Conservation (phyloP, 2,888 invertebrate species). For the Celastrina argiolus region DNA sequence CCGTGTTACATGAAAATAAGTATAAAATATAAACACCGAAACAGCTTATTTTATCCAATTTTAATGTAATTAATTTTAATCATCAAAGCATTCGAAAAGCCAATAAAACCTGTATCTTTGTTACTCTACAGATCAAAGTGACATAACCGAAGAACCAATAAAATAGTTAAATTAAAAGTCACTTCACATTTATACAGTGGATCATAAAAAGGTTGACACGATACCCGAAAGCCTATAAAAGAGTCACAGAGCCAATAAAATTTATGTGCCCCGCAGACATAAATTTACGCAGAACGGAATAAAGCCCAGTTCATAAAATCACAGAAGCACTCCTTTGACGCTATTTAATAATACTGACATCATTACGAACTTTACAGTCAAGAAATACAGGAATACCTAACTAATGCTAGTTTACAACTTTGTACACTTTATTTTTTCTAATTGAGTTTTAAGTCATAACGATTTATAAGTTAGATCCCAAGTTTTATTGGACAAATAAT, state of each 20-base stretch:
- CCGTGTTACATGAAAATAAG: no score
- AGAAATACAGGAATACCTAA: neutral
- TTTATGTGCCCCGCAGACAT: slow-evolving; percentile 63
- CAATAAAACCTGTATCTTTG: neutral
- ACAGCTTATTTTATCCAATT: neutral
- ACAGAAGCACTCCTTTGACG: slow-evolving; percentile 19
- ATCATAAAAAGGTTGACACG: slow-evolving; percentile 50
- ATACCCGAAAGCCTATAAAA: slow-evolving; percentile 50
- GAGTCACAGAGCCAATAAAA: slow-evolving; percentile 57
- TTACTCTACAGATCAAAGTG: neutral
- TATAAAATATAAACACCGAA: no score
- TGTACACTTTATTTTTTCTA: no score
- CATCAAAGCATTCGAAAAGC: neutral
- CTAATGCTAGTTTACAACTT: no score
- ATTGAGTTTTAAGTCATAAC: no score
- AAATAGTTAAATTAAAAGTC: slow-evolving; percentile 10
- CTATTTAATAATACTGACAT: slow-evolving; percentile 8
- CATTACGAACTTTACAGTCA: neutral
- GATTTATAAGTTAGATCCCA: no score
- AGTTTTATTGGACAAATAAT: no score
- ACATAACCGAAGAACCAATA: slow-evolving; percentile 4
- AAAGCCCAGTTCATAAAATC: slow-evolving; percentile 30
- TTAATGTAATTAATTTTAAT: neutral
- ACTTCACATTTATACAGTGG: slow-evolving; percentile 37
- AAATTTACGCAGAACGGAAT: slow-evolving; percentile 42